Evolutionary conservation across 2,888 invertebrate species (phyloP).

Genomic region (Biston stratarius): DNA sequence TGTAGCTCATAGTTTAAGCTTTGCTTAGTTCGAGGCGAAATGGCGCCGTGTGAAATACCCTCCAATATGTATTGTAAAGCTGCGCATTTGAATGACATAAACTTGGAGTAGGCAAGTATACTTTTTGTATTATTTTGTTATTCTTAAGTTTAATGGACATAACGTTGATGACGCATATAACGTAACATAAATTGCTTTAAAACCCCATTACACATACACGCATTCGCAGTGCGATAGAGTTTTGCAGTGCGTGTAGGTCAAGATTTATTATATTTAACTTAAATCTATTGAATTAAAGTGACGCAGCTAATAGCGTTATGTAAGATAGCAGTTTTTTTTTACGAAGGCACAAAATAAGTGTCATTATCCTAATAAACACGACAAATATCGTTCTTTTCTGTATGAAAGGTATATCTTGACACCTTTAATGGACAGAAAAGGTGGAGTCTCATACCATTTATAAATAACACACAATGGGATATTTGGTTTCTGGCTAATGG

Average conservation of each 20-base stretch:
- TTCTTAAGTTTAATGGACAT: background rate
- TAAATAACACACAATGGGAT: slow-evolving; percentile 47
- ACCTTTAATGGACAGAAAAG: slow-evolving; percentile 26
- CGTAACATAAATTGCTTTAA: slow-evolving; percentile 1
- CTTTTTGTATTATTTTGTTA: background rate
- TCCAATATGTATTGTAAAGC: no score
- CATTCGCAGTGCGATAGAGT: background rate
- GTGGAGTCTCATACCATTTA: slow-evolving; percentile 43
- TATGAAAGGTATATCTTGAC: slow-evolving; percentile 11
- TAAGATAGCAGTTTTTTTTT: background rate
- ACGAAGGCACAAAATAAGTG: background rate
- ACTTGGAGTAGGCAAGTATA: background rate
- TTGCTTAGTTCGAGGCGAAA: no score
- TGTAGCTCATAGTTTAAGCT: no score
- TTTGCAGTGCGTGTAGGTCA: background rate
- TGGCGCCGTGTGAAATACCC: no score
- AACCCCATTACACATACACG: background rate
- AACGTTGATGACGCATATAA: background rate
- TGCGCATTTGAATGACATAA: no score
- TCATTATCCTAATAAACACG: background rate
- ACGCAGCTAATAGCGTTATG: background rate
- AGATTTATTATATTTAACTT: background rate
- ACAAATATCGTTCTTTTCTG: slow-evolving; percentile 10
- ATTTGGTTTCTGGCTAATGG: slow-evolving; percentile 67
- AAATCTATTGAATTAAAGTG: background rate